phyloP scores from a whole-genome alignment of 2,888 invertebrate genomes.

The Athetis lepigone region DNA sequence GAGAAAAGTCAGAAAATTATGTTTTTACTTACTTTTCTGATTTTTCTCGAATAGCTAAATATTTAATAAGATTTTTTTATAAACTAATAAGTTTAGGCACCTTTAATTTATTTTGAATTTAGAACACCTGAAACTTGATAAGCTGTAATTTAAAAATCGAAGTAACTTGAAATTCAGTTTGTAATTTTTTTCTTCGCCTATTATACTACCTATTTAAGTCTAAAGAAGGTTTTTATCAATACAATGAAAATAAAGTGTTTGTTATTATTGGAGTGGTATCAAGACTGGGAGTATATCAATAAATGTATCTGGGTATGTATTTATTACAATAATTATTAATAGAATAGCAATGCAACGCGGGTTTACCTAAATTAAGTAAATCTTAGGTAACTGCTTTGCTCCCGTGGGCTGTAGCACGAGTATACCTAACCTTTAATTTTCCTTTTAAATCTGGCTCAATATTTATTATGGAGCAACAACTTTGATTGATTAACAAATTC shows the following conservation, averaged over 20 bases:
- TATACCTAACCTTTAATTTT: too few species aligned
- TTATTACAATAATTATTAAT: conserved; percentile 19
- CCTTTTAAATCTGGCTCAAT: too few species aligned
- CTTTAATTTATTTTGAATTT: conserved; percentile 28
- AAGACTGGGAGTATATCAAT: conserved; percentile 84
- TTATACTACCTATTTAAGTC: not conserved
- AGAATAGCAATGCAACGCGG: too few species aligned
- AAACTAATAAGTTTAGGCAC: not conserved
- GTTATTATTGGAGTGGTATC: conserved; percentile 82
- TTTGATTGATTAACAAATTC: conserved; percentile 8
- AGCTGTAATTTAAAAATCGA: conserved; percentile 45
- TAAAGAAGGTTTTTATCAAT: conserved; percentile 25
- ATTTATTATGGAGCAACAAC: not conserved
- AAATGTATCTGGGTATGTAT: conserved; percentile 83
- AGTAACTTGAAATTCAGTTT: not conserved
- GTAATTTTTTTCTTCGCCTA: not conserved
- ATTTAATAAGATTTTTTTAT: too few species aligned
- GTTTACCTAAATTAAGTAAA: too few species aligned
- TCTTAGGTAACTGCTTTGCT: too few species aligned
- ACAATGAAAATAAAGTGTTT: conserved; percentile 71
- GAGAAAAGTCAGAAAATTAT: too few species aligned
- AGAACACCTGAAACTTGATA: conserved; percentile 22
- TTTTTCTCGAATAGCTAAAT: too few species aligned
- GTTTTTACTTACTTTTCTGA: too few species aligned
- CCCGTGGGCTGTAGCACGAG: too few species aligned